Evolutionary conservation across 2,797 vertebrate genomes (phyloP), one percentile per base, ranked within the genome.

Genomic region (Pyrocephalus nanus): DNA sequence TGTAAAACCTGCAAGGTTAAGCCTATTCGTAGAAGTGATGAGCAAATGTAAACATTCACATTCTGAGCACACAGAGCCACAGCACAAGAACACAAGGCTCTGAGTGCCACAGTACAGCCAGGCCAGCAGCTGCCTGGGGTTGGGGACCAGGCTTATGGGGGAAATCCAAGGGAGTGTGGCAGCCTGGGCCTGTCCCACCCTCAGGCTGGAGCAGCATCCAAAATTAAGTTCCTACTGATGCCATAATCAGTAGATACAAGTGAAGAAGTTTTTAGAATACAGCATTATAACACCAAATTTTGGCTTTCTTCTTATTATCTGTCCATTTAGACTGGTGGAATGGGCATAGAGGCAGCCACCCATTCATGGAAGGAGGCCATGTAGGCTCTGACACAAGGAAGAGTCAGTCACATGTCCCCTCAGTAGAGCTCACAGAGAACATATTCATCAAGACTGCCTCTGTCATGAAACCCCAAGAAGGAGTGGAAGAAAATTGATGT

Each of bases 131-230:
- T 88, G 21, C 53, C 20, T 5, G 6, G 34, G 29, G 8, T 15
- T 6, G 3, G 36, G 32, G 34, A 1, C 8, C 9, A 4, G 4
- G 36, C 25, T 6, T 4, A 0, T 11, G 40, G 16, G 15, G 3
- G 13, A 3, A 7, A 27, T 5, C 34, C 23, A 22, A 9, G 23
- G 19, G 4, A 60, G 0, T 12, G 17, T 0, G 1, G 6, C 27
- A 60, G 11, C 47, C 29, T 55, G 55, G 27, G 27, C 13, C 20
- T 9, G 3, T 72, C 47, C 23, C 40, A 81, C 3, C 7, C 9
- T 8, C 16, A 67, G 26, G 13, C 30, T 4, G 6, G 19, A 51
- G 22, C 43, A 85, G 18, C 45, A 36, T 15, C 40, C 20, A 90
- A 65, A 83, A 60, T 61, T 43, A 62, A 12, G 12, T 47, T 45